phyloP scores from a whole-genome alignment of 2,797 vertebrate genomes.

The Leptodactylus fallax region DNA sequence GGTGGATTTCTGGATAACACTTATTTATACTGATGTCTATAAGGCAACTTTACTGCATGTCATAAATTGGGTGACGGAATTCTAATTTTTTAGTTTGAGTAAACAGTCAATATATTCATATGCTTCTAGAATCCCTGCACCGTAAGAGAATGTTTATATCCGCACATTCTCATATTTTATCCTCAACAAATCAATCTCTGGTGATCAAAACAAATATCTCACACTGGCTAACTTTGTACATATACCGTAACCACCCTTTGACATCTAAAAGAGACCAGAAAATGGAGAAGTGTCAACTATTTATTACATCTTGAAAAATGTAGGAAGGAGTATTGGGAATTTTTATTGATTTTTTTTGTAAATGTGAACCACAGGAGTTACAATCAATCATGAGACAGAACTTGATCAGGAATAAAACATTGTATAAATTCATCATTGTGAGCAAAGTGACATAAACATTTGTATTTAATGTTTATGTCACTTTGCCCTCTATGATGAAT shows the following conservation, averaged over 20 bases:
- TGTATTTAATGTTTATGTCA: background rate
- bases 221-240: background rate
- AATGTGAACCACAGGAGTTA: background rate
- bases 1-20: slow-evolving; percentile 1
- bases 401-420: background rate
- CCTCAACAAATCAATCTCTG: background rate
- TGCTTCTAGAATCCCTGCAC: background rate
- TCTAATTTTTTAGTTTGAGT: background rate
- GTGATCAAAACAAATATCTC: background rate
- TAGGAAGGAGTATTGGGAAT: background rate
- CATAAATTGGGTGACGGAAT: background rate
- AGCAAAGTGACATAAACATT: background rate
- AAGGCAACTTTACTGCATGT: background rate
- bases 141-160: background rate
- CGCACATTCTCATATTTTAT: background rate
- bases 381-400: background rate
- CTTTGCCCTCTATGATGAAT: background rate
- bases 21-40: background rate
- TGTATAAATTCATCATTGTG: background rate
- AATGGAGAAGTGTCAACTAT: background rate
- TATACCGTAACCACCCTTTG: background rate
- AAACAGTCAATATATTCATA: background rate
- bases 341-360: background rate
- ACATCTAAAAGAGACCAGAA: background rate
- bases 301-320: slow-evolving; percentile 2